Evolutionary conservation across 2,797 vertebrate genomes (phyloP), one percentile per base, ranked within the genome.

Genomic region (Heliangelus exortis): DNA sequence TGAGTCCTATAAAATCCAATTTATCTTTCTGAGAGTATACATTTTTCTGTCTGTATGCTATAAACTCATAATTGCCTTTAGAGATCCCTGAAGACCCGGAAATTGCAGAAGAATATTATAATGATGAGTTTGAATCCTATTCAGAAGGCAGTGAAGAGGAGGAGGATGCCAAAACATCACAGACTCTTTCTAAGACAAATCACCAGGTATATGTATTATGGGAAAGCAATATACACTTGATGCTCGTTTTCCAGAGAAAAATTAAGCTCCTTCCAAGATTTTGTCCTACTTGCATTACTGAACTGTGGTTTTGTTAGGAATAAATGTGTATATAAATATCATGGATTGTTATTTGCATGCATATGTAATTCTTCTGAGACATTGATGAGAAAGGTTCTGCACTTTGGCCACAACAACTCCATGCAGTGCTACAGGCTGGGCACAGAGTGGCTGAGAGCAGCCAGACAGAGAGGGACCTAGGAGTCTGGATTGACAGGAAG

Each of bases 1-100:
- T 6, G 17, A 4, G 3, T 66, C 36, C 25, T 50, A 28, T 55
- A 33, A 88, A 76, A 62, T 54, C 31, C 2, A 26, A 61, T 84
- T 83, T 17, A 28, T 78, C 14, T 80, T 67, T 77, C 61, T 36
- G 74, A 75, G 17, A 31, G 26, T 1, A 10, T 17, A 6, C 4
- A 8, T 75, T 28, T 88, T 34, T 68, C 55, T 86, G 7, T 43
- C 7, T 62, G 3, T 23, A 12, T 76, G 31, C 62, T 81, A 6
- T 91, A 61, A 87, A 92, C 28, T 81, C 26, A 7, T 76, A 57
- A 82, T 73, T 88, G 25, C 65, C 45, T 81, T 65, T 84, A 99
- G 98, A 96, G 55, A 99, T 99, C 87, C 98, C 98, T 6, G 98
- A 98, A 97, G 98, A 99, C 74, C 98, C 98, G 23, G 96, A 95